These are phyloP conservation scores for Leiothrix lutea DNA, from an alignment of 2,113 vertebrate species.

Conservation along the genomic window DNA sequence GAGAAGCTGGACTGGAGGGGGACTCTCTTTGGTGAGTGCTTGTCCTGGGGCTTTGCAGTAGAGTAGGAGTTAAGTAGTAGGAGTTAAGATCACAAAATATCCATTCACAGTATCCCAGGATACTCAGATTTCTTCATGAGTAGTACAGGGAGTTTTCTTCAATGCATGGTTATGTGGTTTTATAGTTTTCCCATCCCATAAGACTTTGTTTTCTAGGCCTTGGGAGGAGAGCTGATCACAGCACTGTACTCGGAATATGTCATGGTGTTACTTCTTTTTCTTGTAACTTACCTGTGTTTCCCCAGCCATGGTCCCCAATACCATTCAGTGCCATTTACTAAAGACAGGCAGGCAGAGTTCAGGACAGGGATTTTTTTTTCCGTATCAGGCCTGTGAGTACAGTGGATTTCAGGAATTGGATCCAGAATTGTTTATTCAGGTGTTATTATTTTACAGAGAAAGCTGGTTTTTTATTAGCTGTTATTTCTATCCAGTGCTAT, in stretches of 20 bases:
- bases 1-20: constrained; percentile 83
- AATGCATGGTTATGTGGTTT: neutral
- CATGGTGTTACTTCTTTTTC: neutral
- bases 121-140: neutral
- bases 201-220: neutral
- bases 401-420: neutral
- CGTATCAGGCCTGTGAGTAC: neutral
- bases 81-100: neutral
- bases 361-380: neutral
- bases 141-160: neutral
- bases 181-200: neutral
- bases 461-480: neutral
- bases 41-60: neutral
- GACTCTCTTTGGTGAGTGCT: constrained; percentile 78
- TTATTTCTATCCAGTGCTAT: neutral
- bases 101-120: neutral
- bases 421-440: neutral
- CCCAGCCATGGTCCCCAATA: neutral
- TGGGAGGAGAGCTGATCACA: neutral
- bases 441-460: neutral
- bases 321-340: neutral
- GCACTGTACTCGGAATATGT: neutral
- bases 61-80: too few species aligned
- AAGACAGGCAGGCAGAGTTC: neutral
- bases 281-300: fast-evolving